Base-by-base conservation (phyloP, 2,888 invertebrate genomes). In the Synanthedon tipuliformis region DNA sequence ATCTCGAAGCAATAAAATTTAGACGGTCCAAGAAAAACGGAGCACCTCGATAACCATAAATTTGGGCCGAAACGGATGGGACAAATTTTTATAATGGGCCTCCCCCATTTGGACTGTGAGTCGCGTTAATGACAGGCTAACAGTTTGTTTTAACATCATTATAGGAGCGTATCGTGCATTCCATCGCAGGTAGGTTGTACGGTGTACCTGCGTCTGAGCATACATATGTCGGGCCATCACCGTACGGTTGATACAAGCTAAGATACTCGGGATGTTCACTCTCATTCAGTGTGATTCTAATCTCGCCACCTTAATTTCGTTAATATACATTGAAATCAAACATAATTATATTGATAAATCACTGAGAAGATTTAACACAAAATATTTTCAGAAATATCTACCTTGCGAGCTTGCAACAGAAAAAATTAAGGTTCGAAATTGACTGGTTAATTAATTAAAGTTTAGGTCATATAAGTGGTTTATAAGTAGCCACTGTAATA, bases 141-240 rank as follows among this genome's bases (percentile, higher is more conserved):
- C 83, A 85, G 85, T 86, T 86, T 87, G 86, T 86, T 85, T 86
- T 81, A 86, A 85, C 87, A 85, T 87, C 86, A 86, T 87, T 85
- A 87, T 85, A 84, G 81, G 70, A 76, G 75, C 81, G 78, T 87
- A 86, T 87, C 86, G 70, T 71, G 67, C 78, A 86, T 87, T 82
- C 86, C 84, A 86, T 81, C 83, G 74, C 73, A 71, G 75, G 64
- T 57, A 59, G 55, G 34, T n/a, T 10, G 34, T 34, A 34, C 34
- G 34, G 8, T 34, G 73, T 81, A 79, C 77, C 78, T 78, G 76
- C 65, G 62, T 61, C 61, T 61, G 62, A 55, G 59, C 65, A 59
- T 61, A 75, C 80, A 76, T 68, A 75, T 77, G 79, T 78, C 63
- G 63, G 56, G 57, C 62, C 68, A 63, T 57, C 68, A 63, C 65